phyloP scores from a whole-genome alignment of 2,888 invertebrate species.

The Coelinius sp. region DNA sequence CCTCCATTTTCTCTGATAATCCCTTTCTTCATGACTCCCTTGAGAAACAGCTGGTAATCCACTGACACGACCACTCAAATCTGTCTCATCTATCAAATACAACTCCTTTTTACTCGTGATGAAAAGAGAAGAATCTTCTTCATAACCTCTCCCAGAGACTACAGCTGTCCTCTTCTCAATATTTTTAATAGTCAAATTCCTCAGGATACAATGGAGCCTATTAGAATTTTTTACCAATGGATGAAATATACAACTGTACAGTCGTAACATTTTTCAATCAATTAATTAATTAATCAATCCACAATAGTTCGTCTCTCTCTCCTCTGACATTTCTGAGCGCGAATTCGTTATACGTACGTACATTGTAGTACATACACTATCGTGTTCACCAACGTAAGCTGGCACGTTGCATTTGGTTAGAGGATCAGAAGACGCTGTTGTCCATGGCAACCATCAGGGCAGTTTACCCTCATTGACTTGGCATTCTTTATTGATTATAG shows the following conservation, averaged over 20 bases:
- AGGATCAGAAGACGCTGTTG: neutral
- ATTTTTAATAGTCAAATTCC: conserved; percentile 36
- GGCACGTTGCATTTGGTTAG: neutral
- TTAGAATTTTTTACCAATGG: conserved; percentile 3
- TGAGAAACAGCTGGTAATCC: neutral
- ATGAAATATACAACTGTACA: conserved; percentile 46
- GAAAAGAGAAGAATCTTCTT: conserved; percentile 25
- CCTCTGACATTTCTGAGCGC: neutral
- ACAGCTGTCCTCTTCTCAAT: conserved; percentile 35
- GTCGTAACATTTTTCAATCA: conserved; percentile 55
- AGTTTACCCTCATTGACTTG: too few relatives aligned
- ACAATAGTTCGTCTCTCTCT: neutral
- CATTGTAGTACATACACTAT: neutral
- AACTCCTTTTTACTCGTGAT: neutral
- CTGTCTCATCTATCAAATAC: neutral
- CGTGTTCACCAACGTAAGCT: neutral
- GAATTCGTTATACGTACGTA: neutral
- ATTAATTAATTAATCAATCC: neutral
- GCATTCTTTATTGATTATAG: too few relatives aligned
- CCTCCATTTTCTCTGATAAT: conserved; percentile 30
- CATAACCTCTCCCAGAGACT: conserved; percentile 56
- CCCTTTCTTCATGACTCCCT: neutral
- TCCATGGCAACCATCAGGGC: neutral
- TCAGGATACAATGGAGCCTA: conserved; percentile 12
- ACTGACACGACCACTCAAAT: too few relatives aligned